These are phyloP conservation scores for Aculops lycopersici DNA, from an alignment of 1,140 invertebrate genomes.

Conservation along the genomic window DNA sequence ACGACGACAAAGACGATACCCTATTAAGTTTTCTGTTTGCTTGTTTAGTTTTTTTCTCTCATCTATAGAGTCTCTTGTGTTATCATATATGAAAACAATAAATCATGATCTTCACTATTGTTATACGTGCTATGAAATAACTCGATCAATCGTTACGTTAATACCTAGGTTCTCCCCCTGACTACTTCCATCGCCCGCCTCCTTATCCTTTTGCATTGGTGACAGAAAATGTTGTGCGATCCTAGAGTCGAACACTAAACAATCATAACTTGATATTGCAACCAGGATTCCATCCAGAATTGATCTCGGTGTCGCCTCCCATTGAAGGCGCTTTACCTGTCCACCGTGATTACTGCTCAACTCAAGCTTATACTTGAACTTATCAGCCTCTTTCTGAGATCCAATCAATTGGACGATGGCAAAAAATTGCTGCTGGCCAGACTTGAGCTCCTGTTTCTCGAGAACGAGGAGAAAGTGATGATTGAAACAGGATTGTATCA, in stretches of 20 bases:
- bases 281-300: constrained; percentile 94
- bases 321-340: constrained; percentile 60
- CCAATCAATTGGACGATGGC: constrained; percentile 97
- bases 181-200: too few relatives aligned
- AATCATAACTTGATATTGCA: constrained; percentile 92
- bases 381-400: constrained; percentile 88
- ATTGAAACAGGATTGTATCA: constrained; percentile 99
- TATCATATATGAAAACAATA: too few relatives aligned
- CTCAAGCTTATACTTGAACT: constrained; percentile 85
- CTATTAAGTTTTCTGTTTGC: too few relatives aligned
- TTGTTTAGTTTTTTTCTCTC: too few relatives aligned
- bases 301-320: constrained; percentile 91
- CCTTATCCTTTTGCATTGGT: constrained; percentile 25
- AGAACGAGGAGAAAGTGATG: constrained; percentile 97
- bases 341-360: too few relatives aligned
- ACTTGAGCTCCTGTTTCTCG: constrained; percentile 93
- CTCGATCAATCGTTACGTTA: constrained; percentile 73
- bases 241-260: constrained; percentile 88
- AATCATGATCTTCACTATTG: too few relatives aligned
- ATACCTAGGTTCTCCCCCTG: constrained; percentile 95
- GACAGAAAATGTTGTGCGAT: constrained; percentile 90
- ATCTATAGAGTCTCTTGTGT: too few relatives aligned
- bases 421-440: constrained; percentile 94
- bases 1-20: too few relatives aligned
- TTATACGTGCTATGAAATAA: too few relatives aligned